A percentile compares a stretch with the other conserved stretches of the same genome.
phyloP scores from a whole-genome alignment of 2,888 invertebrate genomes.

The Cephus pulcher region DNA sequence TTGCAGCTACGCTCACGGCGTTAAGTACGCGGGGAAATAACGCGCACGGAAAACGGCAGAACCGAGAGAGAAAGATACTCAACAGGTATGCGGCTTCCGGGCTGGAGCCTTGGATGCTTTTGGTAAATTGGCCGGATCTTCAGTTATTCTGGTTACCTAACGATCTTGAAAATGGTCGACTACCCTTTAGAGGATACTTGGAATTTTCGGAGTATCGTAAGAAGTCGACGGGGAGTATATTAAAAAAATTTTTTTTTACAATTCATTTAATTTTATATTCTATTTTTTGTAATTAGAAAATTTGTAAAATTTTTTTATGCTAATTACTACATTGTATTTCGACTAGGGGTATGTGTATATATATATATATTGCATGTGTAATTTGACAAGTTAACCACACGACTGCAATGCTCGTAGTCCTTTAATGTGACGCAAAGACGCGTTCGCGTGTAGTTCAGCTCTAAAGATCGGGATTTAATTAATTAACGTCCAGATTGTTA shows the following conservation, averaged over 20 bases:
- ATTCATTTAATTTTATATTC: too few relatives aligned
- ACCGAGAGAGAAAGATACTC: neutral
- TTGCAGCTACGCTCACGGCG: neutral
- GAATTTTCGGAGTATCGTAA: neutral
- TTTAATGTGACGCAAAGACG: neutral
- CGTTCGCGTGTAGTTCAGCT: too few relatives aligned
- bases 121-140: slow-evolving; percentile 29
- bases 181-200: neutral
- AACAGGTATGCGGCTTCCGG: neutral
- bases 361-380: too few relatives aligned
- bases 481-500: neutral
- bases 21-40: neutral
- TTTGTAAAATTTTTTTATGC: too few relatives aligned
- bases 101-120: neutral
- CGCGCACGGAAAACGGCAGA: neutral
- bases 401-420: neutral
- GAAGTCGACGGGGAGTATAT: neutral
- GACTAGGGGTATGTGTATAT: too few relatives aligned
- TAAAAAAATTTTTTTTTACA: neutral
- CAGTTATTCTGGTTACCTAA: slow-evolving; percentile 15
- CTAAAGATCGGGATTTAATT: neutral
- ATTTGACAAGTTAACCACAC: too few relatives aligned
- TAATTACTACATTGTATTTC: too few relatives aligned
- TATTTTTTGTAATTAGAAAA: too few relatives aligned
- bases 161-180: neutral